A percentile compares a stretch with the other conserved stretches of the same genome.
These are phyloP conservation scores for Bombyx mandarina DNA, from an alignment of 1,140 invertebrate genomes.

Conservation along the genomic window DNA sequence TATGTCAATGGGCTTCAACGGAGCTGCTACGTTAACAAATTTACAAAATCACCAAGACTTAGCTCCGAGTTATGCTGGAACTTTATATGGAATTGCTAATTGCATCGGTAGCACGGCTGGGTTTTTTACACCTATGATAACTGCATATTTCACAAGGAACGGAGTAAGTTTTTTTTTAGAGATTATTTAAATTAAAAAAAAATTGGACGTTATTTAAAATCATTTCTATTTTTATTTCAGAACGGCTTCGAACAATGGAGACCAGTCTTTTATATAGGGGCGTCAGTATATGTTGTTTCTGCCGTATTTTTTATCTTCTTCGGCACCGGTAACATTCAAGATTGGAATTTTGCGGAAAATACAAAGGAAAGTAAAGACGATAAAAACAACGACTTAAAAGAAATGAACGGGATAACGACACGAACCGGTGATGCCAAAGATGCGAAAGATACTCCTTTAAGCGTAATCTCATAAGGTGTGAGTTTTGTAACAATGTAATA, in stretches of 20 bases:
- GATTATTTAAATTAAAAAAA: background rate
- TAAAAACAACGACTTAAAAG: constrained; percentile 37
- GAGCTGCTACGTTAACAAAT: constrained; percentile 86
- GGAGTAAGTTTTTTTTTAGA: constrained; percentile 61
- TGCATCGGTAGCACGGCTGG: constrained; percentile 81
- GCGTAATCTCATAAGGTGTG: constrained; percentile 12
- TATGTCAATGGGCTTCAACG: constrained; percentile 84
- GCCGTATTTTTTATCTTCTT: constrained; percentile 79
- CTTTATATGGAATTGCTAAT: constrained; percentile 82
- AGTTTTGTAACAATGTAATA: background rate
- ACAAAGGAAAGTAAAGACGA: constrained; percentile 30
- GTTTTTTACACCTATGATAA: constrained; percentile 80
- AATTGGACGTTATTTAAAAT: too few relatives aligned
- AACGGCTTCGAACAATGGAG: constrained; percentile 83
- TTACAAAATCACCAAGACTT: constrained; percentile 89
- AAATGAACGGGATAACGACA: constrained; percentile 27
- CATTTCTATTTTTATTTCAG: constrained; percentile 59
- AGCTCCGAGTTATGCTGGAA: constrained; percentile 83
- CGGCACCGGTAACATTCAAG: constrained; percentile 76
- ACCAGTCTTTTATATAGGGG: constrained; percentile 82
- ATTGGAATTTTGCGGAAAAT: constrained; percentile 72
- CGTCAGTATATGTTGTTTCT: constrained; percentile 78
- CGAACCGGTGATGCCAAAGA: constrained; percentile 34
- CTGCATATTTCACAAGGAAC: constrained; percentile 77
- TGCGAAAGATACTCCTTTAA: constrained; percentile 43